phyloP scores from a whole-genome alignment of 2,113 vertebrate species.

The Parotia lawesii region DNA sequence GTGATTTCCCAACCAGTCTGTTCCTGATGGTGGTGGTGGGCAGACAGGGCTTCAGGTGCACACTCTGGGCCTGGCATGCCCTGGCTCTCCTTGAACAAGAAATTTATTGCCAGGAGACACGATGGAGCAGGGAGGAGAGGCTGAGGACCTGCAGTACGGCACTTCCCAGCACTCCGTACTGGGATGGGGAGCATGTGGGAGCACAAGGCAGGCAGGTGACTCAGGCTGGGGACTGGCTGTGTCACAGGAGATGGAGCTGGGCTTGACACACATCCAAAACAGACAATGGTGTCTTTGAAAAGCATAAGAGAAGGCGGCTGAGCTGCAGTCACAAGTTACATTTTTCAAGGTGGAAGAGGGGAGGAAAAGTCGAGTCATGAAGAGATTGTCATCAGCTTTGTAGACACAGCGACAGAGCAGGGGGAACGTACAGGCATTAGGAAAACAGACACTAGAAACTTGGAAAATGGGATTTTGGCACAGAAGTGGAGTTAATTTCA shows the following conservation, averaged over 20 bases:
- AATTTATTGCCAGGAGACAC: background rate
- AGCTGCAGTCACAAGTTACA: background rate
- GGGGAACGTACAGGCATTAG: background rate
- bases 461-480: background rate
- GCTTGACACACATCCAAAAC: background rate
- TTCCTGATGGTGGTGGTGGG: background rate
- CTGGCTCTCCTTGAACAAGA: background rate
- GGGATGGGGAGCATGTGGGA: background rate
- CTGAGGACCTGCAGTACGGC: background rate
- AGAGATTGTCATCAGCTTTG: background rate
- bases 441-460: background rate
- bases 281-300: conserved; percentile 10
- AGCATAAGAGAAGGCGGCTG: background rate
- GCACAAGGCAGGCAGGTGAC: conserved; percentile 17
- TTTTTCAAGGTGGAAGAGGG: background rate
- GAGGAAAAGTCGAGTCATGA: background rate
- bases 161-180: background rate
- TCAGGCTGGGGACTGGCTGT: conserved; percentile 5
- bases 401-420: background rate
- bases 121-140: background rate
- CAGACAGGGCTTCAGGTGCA: background rate
- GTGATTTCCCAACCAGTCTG: background rate
- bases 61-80: rapidly evolving
- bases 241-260: background rate
- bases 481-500: background rate